phyloP scores from a whole-genome alignment of 2,888 invertebrate genomes.

The Hartigia nigra region DNA sequence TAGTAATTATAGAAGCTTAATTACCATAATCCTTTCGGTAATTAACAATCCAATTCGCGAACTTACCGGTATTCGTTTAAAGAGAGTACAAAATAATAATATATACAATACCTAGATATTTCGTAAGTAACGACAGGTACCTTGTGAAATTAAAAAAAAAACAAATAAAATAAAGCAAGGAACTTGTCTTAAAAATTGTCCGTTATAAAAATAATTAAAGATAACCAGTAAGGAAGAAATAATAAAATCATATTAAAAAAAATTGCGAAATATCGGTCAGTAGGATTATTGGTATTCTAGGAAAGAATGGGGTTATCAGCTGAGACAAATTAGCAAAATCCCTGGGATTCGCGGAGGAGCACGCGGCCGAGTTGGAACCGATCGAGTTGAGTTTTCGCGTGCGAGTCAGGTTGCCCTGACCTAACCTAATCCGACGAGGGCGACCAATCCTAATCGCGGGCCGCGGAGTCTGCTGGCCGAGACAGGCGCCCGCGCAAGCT shows the following conservation, averaged over 20 bases:
- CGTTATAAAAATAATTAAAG: background rate
- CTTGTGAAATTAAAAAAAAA: background rate
- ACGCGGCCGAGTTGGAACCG: background rate
- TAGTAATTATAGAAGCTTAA: background rate
- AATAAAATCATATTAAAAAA: background rate
- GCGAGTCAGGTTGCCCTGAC: slow-evolving; percentile 3
- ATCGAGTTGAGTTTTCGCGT: background rate
- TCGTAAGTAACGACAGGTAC: background rate
- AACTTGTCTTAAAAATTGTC: background rate
- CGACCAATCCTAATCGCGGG: slow-evolving; percentile 1
- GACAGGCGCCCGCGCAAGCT: slow-evolving; percentile 10
- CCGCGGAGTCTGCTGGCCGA: slow-evolving; percentile 1
- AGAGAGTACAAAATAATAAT: background rate
- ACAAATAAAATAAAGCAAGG: background rate
- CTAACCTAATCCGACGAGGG: slow-evolving; percentile 2
- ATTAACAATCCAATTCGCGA: background rate
- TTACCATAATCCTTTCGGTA: background rate
- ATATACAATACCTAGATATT: background rate
- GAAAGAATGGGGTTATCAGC: background rate
- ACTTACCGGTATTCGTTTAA: background rate
- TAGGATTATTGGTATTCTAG: background rate
- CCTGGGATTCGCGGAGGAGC: background rate
- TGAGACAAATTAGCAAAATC: background rate
- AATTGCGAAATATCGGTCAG: background rate
- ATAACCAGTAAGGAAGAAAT: background rate